These are phyloP conservation scores for Littorina saxatilis DNA, from an alignment of 1,140 invertebrate species.

Conservation along the genomic window DNA sequence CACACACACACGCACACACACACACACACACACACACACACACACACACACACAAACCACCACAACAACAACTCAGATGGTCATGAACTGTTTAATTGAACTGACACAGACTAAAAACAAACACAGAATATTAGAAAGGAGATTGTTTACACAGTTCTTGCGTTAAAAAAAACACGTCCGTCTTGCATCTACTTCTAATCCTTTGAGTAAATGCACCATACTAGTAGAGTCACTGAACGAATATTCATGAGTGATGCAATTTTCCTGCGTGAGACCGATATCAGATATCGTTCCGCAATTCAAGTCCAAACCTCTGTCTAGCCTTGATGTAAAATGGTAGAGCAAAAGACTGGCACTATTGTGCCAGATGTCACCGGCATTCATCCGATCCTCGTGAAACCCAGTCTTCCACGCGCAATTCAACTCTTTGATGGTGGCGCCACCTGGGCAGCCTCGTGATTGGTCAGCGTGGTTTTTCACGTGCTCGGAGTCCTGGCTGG, in stretches of 20 bases:
- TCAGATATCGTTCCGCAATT: neutral
- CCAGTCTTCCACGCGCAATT: neutral
- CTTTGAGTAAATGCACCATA: no score
- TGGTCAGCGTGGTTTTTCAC: no score
- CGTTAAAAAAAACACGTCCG: neutral
- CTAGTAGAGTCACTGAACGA: no score
- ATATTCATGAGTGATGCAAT: neutral
- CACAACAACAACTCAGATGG: no score
- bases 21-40: no score
- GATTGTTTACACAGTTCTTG: neutral
- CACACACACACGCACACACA: no score
- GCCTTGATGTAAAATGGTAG: neutral
- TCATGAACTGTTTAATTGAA: no score
- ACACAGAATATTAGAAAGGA: neutral
- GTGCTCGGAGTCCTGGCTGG: no score
- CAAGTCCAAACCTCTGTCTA: neutral
- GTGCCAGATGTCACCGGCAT: no score
- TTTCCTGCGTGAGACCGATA: neutral
- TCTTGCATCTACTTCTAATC: no score
- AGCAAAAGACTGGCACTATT: neutral
- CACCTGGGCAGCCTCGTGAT: neutral
- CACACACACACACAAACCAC: no score
- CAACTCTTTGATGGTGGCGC: neutral
- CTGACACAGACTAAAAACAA: neutral
- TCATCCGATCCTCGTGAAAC: neutral